A percentile compares a stretch with the other conserved stretches of the same genome.
These are phyloP conservation scores for Pipistrellus nathusii DNA, from an alignment of 2,797 vertebrate species.

Conservation along the genomic window DNA sequence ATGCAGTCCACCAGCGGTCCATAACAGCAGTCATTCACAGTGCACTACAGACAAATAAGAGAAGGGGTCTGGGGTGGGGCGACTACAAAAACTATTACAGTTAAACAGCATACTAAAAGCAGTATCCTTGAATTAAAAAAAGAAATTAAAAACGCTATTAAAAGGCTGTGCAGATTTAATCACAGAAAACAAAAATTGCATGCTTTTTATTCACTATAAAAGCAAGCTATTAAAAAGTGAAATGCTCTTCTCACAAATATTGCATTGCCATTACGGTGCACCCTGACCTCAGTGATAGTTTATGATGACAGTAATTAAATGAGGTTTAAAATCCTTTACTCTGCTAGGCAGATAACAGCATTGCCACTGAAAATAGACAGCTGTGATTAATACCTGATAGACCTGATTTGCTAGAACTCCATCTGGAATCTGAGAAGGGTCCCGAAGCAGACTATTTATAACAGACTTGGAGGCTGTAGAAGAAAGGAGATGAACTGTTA, in stretches of 20 bases:
- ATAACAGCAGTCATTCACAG: constrained; percentile 99
- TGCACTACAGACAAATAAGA: constrained; percentile 94
- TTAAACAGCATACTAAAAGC: constrained; percentile 85
- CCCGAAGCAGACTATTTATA: constrained; percentile 96
- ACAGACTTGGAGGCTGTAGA: constrained; percentile 92
- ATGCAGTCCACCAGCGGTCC: constrained; percentile 99
- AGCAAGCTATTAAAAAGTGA: constrained; percentile 89
- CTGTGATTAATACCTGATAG: constrained; percentile 93
- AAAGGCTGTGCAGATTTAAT: constrained; percentile 89
- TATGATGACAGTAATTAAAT: constrained; percentile 91
- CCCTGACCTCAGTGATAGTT: constrained; percentile 89
- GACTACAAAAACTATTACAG: constrained; percentile 78
- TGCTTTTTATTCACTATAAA: constrained; percentile 88
- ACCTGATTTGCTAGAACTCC: constrained; percentile 94
- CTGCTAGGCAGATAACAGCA: constrained; percentile 86
- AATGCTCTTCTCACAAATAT: constrained; percentile 87
- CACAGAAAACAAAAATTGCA: constrained; percentile 89
- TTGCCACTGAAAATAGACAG: constrained; percentile 84
- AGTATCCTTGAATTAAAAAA: constrained; percentile 60
- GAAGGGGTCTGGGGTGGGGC: constrained; percentile 66
- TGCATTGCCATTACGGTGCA: constrained; percentile 87
- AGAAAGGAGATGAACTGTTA: constrained; percentile 86
- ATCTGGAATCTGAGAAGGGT: constrained; percentile 96
- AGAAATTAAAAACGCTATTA: constrained; percentile 76
- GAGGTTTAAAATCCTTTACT: constrained; percentile 90